Conservation (phyloP, 2,113 vertebrate species). For the Mugil cephalus region DNA sequence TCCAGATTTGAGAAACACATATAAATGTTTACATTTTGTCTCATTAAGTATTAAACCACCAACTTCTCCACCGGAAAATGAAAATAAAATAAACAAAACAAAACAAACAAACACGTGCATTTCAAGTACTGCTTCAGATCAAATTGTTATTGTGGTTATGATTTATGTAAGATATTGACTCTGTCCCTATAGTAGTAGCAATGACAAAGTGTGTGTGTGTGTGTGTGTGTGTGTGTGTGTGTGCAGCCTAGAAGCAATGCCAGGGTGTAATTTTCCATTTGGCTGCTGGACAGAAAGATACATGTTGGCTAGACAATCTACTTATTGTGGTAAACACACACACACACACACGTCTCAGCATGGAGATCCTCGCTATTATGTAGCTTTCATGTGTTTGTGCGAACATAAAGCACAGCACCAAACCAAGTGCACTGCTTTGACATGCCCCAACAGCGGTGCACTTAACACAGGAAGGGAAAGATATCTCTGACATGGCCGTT, state of each 20-base stretch:
- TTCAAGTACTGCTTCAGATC: too few relatives aligned
- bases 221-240: slow-evolving; percentile 3
- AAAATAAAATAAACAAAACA: too few relatives aligned
- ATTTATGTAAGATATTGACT: not conserved
- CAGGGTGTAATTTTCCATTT: slow-evolving; percentile 57
- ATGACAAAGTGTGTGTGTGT: not conserved
- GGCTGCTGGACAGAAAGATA: slow-evolving; percentile 49
- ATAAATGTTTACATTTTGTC: too few relatives aligned
- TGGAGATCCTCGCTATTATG: slow-evolving; percentile 26
- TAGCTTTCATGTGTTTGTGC: slow-evolving; percentile 39
- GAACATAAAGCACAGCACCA: not conserved
- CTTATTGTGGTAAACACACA: slow-evolving; percentile 35
- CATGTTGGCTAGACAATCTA: slow-evolving; percentile 40
- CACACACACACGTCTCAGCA: slow-evolving; percentile 9
- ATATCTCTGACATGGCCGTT: slow-evolving; percentile 18
- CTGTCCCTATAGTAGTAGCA: slow-evolving; percentile 1
- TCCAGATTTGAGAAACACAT: too few relatives aligned
- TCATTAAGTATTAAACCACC: too few relatives aligned
- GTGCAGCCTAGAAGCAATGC: slow-evolving; percentile 14
- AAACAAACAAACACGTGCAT: too few relatives aligned
- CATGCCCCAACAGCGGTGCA: slow-evolving; percentile 14
- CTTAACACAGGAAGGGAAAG: slow-evolving; percentile 29
- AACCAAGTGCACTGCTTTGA: slow-evolving; percentile 38
- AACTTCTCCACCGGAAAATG: too few relatives aligned
- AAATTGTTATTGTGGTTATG: too few relatives aligned